These are phyloP conservation scores for Botia kubotai DNA, from an alignment of 2,797 vertebrate species.

Conservation along the genomic window DNA sequence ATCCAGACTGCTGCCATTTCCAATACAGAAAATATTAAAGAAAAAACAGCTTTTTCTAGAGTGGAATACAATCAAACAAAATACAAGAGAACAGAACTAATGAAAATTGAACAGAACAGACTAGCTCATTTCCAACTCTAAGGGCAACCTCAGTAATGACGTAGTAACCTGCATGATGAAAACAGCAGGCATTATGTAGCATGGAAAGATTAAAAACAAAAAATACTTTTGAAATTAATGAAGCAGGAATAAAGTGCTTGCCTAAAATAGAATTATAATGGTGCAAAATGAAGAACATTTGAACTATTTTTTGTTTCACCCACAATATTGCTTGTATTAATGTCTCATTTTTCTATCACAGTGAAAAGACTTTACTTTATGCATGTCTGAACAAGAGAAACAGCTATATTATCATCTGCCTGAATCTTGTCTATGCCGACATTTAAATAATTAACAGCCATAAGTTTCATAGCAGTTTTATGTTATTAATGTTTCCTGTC, in stretches of 20 bases:
- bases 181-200: constrained; percentile 3
- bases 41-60: background rate
- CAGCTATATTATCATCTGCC: constrained; percentile 7
- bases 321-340: background rate
- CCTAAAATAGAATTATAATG: constrained; percentile 11
- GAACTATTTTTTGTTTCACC: background rate
- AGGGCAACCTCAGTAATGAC: background rate
- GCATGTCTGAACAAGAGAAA: constrained; percentile 18
- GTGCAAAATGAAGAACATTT: background rate
- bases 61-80: constrained; percentile 8
- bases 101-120: background rate
- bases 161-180: background rate
- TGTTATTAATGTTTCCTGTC: constrained; percentile 6
- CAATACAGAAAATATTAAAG: background rate
- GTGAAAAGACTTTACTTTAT: background rate
- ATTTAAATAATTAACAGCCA: background rate
- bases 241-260: background rate
- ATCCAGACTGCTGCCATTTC: constrained; percentile 25
- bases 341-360: constrained; percentile 2
- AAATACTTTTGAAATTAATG: constrained; percentile 9
- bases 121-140: background rate
- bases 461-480: constrained; percentile 6
- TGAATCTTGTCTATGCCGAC: constrained; percentile 11
- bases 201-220: background rate
- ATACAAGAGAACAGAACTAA: constrained; percentile 9